Evolutionary conservation across 2,797 vertebrate species (phyloP), one percentile per base, ranked within the genome.

Genomic region (Melanotaenia maccullochi): DNA sequence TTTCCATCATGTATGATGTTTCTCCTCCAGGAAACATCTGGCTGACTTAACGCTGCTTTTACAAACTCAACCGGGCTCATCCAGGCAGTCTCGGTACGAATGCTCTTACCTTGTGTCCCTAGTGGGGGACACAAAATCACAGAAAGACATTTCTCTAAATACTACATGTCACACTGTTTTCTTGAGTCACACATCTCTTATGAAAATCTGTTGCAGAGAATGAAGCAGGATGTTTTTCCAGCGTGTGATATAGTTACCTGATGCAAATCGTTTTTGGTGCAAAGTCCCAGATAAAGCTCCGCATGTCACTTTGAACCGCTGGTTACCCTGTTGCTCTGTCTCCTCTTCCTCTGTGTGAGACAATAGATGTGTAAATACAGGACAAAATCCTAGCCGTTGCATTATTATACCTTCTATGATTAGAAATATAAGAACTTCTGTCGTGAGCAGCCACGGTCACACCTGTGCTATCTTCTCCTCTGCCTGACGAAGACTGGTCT

Each of bases 61-160:
- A 88, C 7, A 70, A 95, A 94, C 55, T 93, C 88, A 32, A 12
- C 33, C 0, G 92, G 93, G 54, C 54, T 94, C 76, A 93, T 59
- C 94, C 94, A 95, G n/a, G 57, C 40, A 1, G 49, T 69, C 65
- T 90, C 87, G 0, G 92, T 94, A 1, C 93, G 90, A 55, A 94
- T 90, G 62, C 93, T 85, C 63, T 89, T 93, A 44, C 90, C 90
- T 55, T 35, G 5, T 3, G n/a, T 71, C 24, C 92, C 93, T 94
- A 73, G 12, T 20, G 54, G 38, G 9, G 36, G 59, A 47, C 32
- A 33, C 0, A 11, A 8, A 13, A 35, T 22, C 0, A 54, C 51
- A 20, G 22, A 42, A 33, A 42, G 2, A 49, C 8, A 18, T 55
- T 9, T 57, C 9, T 7, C 1, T 30, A 3, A 30, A 28, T 28